phyloP scores from a whole-genome alignment of 1,140 invertebrate genomes.

The Arion vulgaris region DNA sequence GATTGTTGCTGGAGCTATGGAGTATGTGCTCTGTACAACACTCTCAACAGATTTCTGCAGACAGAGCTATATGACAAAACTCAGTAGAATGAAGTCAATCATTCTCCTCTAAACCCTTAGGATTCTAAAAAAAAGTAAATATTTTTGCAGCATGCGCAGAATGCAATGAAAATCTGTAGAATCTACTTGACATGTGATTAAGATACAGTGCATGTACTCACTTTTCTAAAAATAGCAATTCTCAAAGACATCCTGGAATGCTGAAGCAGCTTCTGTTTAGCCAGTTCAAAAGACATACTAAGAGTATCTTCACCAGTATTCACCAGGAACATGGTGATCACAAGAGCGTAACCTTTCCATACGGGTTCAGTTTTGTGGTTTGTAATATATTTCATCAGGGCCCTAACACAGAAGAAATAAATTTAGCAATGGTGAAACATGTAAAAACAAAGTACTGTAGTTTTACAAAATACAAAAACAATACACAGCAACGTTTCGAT shows the following conservation, averaged over 20 bases:
- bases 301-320: too few species aligned
- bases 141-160: background rate
- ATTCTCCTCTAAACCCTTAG: too few species aligned
- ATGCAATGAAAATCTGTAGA: background rate
- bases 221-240: slow-evolving; percentile 2
- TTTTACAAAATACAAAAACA: too few species aligned
- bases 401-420: background rate
- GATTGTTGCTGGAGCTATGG: too few species aligned
- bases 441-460: too few species aligned
- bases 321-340: background rate
- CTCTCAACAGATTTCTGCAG: too few species aligned
- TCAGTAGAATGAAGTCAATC: too few species aligned
- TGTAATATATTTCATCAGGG: background rate
- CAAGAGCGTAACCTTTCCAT: slow-evolving; percentile 5
- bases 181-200: background rate
- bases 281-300: background rate
- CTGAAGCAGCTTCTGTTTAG: background rate
- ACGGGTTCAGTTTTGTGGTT: background rate
- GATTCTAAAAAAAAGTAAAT: too few species aligned
- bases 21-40: too few species aligned
- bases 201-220: background rate
- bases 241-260: background rate
- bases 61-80: too few species aligned
- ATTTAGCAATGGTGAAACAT: too few species aligned
- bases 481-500: too few species aligned